Evolutionary conservation across 2,888 invertebrate species (phyloP), one percentile per base, ranked within the genome.

Genomic region (Drosophila austrosaltans): DNA sequence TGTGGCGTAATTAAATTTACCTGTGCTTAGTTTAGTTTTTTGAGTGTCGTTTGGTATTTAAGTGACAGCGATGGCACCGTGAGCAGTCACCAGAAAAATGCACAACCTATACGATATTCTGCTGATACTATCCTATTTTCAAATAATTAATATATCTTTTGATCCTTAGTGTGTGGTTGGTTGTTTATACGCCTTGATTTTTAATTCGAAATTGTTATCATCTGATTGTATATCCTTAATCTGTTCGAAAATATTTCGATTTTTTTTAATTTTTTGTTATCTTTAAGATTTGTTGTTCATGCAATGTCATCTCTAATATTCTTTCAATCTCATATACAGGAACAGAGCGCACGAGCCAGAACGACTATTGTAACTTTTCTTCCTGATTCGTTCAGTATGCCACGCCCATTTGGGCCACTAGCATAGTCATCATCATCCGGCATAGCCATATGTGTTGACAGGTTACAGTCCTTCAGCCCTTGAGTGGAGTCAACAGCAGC

Each of bases 1-100:
- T 75, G 60, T 62, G 69, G 39, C 75, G 63, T 68, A 73, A 73
- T 73, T 73, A 73, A 73, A 73, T 73, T 73, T 73, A 69, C 68
- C 73, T 57, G 69, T 56, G 74, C 73, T 73, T 69, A 73, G 63
- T 74, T 67, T 12, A 68, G 57, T 66, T 71, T 72, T 64, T 71
- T 40, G 42, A 42, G 22, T 69, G 28, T 61, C 40, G 40, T 61
- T 48, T 48, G 22, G 22, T 25, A 36, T 36, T 36, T 36, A 36
- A 48, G 48, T 22, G 48, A 8, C 22, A 48, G 48, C 22, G 48
- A 48, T 48, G 48, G 10, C 25, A 48, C 3, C 22, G 48, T 48
- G 48, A 48, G 22, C 4, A 7, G 22, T 22, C 8, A 7, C 44
- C n/a, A 40, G 36, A 8, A 36, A 8, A 36, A 8, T 36, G 1